These are phyloP conservation scores for Petroica traversi DNA, from an alignment of 2,113 vertebrate species.

Conservation along the genomic window DNA sequence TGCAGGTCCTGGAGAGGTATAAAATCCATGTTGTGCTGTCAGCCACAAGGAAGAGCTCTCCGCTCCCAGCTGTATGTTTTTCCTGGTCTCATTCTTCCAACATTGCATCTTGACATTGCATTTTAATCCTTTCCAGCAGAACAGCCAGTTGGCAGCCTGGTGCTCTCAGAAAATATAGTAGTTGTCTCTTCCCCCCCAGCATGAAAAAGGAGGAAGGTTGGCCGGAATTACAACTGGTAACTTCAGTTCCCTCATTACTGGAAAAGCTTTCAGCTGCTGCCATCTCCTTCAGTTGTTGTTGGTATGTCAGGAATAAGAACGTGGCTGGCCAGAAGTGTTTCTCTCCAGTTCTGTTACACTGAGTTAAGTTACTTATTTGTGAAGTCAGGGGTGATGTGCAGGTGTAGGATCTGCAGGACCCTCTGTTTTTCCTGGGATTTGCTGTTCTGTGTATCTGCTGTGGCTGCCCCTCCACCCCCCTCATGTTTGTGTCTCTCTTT, in stretches of 20 bases:
- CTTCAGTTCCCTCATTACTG: conserved; percentile 44
- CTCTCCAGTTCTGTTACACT: not conserved
- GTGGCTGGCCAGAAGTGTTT: not conserved
- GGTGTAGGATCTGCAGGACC: not conserved
- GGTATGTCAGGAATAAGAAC: not conserved
- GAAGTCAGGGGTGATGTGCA: not conserved
- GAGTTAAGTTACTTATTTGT: not conserved
- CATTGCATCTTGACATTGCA: not conserved
- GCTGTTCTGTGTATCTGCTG: not conserved
- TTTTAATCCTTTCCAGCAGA: conserved; percentile 48
- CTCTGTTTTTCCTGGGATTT: not conserved
- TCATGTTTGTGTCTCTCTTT: not conserved
- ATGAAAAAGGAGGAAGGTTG: conserved; percentile 23
- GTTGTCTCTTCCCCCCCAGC: conserved; percentile 3
- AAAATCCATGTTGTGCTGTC: not conserved
- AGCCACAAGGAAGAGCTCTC: not conserved
- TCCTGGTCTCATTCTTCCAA: not conserved
- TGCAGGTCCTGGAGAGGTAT: not conserved
- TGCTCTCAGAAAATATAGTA: conserved; percentile 37
- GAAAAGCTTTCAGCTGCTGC: conserved; percentile 47
- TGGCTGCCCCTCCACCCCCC: too few relatives aligned
- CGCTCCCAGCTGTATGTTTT: not conserved
- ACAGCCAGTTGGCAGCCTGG: conserved; percentile 39
- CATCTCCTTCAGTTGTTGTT: conserved; percentile 27
- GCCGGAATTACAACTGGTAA: conserved; percentile 31